These are phyloP conservation scores for Mobula birostris DNA, from an alignment of 2,113 vertebrate genomes.

Conservation along the genomic window DNA sequence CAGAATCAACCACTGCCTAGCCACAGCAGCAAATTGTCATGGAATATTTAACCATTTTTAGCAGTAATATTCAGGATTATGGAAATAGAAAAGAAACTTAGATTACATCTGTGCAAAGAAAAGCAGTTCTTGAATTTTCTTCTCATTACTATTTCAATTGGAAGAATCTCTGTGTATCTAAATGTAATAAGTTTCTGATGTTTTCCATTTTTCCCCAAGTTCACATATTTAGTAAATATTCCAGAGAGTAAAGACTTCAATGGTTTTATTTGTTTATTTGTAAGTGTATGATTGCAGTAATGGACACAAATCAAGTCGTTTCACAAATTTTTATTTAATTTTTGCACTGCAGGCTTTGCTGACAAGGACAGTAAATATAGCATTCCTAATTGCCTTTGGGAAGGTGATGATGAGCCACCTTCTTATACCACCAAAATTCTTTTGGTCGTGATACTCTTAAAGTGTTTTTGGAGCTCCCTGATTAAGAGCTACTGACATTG, in stretches of 20 bases:
- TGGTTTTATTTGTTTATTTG: neutral
- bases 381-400: too few species aligned
- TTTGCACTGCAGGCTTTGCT: too few species aligned
- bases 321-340: neutral
- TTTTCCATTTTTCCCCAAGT: neutral
- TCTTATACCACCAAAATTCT: too few species aligned
- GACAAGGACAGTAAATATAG: too few species aligned
- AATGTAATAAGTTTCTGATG: neutral
- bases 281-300: neutral
- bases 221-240: neutral
- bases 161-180: neutral
- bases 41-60: neutral
- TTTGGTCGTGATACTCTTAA: too few species aligned
- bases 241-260: neutral
- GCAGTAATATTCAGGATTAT: neutral
- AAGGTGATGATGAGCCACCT: too few species aligned
- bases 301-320: neutral
- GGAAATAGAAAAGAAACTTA: too few species aligned
- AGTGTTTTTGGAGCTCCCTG: too few species aligned
- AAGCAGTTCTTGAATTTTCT: too few species aligned
- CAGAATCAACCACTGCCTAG: neutral
- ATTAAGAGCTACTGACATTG: too few species aligned
- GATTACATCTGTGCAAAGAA: neutral
- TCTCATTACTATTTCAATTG: neutral
- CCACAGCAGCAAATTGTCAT: neutral